A percentile compares a stretch with the other conserved stretches of the same genome.
Conservation (phyloP, 2,888 invertebrate species). For the Yponomeuta cagnagella region DNA sequence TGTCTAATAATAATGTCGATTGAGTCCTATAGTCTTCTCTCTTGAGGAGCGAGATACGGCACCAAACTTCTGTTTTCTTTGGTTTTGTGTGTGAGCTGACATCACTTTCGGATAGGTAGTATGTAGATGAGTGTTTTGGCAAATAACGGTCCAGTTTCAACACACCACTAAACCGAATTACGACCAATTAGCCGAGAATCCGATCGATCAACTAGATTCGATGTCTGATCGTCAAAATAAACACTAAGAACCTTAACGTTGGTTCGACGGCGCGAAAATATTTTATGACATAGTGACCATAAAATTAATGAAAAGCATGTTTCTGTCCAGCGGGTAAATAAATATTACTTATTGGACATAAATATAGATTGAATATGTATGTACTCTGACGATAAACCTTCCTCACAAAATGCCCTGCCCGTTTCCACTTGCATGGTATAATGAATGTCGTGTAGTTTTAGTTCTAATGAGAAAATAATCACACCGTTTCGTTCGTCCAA, state of each 20-base stretch:
- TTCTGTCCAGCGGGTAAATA: too few relatives aligned
- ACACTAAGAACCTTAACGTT: neutral
- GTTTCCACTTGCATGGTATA: too few relatives aligned
- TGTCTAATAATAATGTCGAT: too few relatives aligned
- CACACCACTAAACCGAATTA: neutral
- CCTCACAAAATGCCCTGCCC: too few relatives aligned
- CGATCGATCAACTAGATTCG: conserved; percentile 8
- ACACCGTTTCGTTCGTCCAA: too few relatives aligned
- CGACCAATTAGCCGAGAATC: conserved; percentile 11
- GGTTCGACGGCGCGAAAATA: neutral
- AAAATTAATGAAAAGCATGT: neutral
- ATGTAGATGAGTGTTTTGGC: neutral
- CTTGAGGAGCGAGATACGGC: too few relatives aligned
- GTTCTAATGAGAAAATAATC: too few relatives aligned
- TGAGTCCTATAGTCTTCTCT: too few relatives aligned
- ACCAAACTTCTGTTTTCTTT: neutral
- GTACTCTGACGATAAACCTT: too few relatives aligned
- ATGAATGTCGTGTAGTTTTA: too few relatives aligned
- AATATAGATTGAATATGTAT: too few relatives aligned
- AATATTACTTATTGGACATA: too few relatives aligned
- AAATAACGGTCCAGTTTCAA: conserved; percentile 4
- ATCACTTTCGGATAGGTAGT: neutral
- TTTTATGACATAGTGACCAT: neutral
- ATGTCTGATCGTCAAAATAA: conserved; percentile 7
- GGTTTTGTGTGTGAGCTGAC: neutral